Conservation (phyloP, 2,797 vertebrate genomes). For the Sebastolobus altivelis region DNA sequence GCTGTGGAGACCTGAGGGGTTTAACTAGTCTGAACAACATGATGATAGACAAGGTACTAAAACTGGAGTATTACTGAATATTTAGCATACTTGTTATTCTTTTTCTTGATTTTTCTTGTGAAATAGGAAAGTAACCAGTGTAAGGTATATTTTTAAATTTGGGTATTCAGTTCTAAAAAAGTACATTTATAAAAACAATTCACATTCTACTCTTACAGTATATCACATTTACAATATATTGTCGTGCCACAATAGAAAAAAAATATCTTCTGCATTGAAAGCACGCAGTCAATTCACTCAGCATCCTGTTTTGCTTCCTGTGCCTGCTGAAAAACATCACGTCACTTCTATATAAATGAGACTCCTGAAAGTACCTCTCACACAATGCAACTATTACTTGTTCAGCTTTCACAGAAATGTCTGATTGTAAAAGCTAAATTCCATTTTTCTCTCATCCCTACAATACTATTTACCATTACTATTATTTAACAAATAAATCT, state of each 20-base stretch:
- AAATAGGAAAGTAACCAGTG: not conserved
- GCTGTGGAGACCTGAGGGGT: conserved; percentile 43
- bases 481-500: not conserved
- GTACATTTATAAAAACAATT: not conserved
- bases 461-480: not conserved
- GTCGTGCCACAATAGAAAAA: conserved; percentile 42
- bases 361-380: conserved; percentile 42
- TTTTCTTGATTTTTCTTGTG: not conserved
- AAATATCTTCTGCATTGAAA: conserved; percentile 53
- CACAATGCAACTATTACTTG: conserved; percentile 42
- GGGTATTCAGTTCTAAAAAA: not conserved
- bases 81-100: conserved; percentile 5
- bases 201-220: not conserved
- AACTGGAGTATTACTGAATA: not conserved
- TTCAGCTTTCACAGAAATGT: conserved; percentile 20
- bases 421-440: not conserved
- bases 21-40: conserved; percentile 43
- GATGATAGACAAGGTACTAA: conserved; percentile 29
- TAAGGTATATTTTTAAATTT: not conserved
- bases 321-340: conserved; percentile 73
- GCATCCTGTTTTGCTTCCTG: conserved; percentile 87
- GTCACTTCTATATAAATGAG: conserved; percentile 65
- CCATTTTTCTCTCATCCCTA: not conserved
- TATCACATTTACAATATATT: not conserved
- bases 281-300: conserved; percentile 63